phyloP scores from a whole-genome alignment of 2,797 vertebrate genomes.

The Sebastes cheni region DNA sequence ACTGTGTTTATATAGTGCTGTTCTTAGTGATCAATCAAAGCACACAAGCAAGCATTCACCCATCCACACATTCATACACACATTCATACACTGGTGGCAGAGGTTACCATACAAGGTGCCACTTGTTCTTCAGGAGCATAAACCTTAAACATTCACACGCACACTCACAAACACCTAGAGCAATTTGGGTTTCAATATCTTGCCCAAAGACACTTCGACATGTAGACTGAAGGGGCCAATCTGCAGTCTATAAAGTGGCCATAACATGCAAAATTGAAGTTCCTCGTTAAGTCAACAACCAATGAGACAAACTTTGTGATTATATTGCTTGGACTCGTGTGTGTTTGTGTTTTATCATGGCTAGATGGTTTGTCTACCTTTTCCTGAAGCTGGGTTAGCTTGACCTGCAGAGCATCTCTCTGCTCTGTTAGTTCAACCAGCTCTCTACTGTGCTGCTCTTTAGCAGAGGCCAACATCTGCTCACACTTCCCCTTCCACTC shows the following conservation, averaged over 20 bases:
- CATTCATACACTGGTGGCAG: too few species aligned
- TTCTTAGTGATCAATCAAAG: too few species aligned
- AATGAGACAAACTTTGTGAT: background rate
- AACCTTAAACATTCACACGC: too few species aligned
- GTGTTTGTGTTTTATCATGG: background rate
- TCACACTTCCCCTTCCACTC: constrained; percentile 88
- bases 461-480: constrained; percentile 76
- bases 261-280: background rate
- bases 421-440: constrained; percentile 84
- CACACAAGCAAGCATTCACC: too few species aligned
- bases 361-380: constrained; percentile 72
- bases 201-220: too few species aligned
- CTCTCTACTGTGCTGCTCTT: constrained; percentile 83
- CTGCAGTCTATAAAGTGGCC: background rate
- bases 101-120: too few species aligned
- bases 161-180: accelerated
- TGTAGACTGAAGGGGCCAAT: background rate
- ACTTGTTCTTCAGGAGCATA: too few species aligned
- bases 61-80: too few species aligned
- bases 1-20: too few species aligned
- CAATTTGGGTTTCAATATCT: too few species aligned
- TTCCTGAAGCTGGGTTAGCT: constrained; percentile 83
- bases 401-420: constrained; percentile 82
- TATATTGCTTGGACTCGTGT: accelerated
- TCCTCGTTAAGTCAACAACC: background rate